Evolutionary conservation across 2,888 invertebrate species (phyloP).

Genomic region (Eristalinus aeneus): DNA sequence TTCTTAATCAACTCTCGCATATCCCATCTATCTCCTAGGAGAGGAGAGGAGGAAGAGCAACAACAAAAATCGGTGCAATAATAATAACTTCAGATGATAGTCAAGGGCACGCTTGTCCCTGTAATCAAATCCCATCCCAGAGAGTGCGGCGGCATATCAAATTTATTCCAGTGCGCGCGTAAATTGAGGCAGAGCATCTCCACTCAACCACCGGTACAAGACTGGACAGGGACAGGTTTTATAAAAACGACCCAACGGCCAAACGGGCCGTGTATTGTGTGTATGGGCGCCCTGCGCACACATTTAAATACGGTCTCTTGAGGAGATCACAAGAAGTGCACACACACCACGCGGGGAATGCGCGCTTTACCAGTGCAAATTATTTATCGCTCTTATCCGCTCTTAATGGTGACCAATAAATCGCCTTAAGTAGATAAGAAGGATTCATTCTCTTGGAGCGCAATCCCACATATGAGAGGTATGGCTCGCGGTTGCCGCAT

Average conservation of each 20-base stretch:
- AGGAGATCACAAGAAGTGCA: constrained; percentile 14
- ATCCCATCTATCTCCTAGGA: constrained; percentile 65
- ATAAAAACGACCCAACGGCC: constrained; percentile 48
- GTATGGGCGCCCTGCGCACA: constrained; percentile 22
- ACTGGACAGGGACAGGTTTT: constrained; percentile 44
- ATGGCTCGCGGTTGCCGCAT: constrained; percentile 20
- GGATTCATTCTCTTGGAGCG: constrained; percentile 59
- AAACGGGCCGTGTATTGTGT: constrained; percentile 45
- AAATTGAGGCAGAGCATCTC: constrained; percentile 61
- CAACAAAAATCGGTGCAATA: constrained; percentile 45
- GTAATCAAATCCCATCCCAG: constrained; percentile 66
- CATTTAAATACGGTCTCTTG: constrained; percentile 31
- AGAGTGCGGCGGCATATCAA: constrained; percentile 64
- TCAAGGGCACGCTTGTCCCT: constrained; percentile 71
- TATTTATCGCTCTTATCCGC: constrained; percentile 71
- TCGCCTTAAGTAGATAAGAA: constrained; percentile 71
- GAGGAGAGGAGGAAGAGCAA: neutral
- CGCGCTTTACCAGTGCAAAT: constrained; percentile 69
- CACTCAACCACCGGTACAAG: constrained; percentile 1
- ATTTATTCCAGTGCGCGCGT: constrained; percentile 63
- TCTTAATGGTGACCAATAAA: constrained; percentile 71
- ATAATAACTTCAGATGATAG: constrained; percentile 70
- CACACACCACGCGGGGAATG: constrained; percentile 59
- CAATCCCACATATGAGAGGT: constrained; percentile 53
- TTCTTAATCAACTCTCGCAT: constrained; percentile 68